Percentiles rank a stretch among this genome's conserved stretches.
Evolutionary conservation across 1,140 invertebrate species (phyloP).

Genomic region (Sitophilus oryzae): DNA sequence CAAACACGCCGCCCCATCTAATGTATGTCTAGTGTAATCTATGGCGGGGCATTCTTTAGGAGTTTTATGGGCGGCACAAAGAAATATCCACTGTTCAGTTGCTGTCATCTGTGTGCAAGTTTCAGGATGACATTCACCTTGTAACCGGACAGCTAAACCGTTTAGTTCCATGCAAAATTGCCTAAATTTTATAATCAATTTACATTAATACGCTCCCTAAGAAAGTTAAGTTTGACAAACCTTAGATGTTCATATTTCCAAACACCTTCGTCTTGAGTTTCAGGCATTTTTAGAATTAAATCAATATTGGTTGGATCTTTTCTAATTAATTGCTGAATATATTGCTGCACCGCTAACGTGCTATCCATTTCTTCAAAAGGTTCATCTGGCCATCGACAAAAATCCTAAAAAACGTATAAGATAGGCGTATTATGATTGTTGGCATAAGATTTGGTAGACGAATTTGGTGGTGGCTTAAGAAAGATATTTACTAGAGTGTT

Average conservation of each 20-base stretch:
- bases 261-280: slow-evolving; percentile 96
- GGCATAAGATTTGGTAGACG: too few relatives aligned
- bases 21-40: slow-evolving; percentile 98
- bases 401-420: slow-evolving; percentile 84
- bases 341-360: slow-evolving; percentile 96
- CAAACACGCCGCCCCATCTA: slow-evolving; percentile 97
- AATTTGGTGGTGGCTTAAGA: too few relatives aligned
- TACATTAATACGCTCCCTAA: not conserved
- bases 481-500: slow-evolving; percentile 2
- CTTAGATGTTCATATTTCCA: slow-evolving; percentile 99
- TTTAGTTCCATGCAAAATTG: slow-evolving; percentile 99
- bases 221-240: slow-evolving; percentile 26
- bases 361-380: slow-evolving; percentile 99
- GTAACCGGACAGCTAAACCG: slow-evolving; percentile 87
- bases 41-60: slow-evolving; percentile 99
- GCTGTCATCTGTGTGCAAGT: slow-evolving; percentile 99
- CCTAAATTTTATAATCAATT: slow-evolving; percentile 45
- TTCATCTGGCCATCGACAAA: slow-evolving; percentile 96
- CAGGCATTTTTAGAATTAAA: slow-evolving; percentile 90
- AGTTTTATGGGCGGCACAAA: slow-evolving; percentile 99
- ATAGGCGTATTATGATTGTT: too few relatives aligned
- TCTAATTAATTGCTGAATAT: slow-evolving; percentile 96
- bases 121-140: slow-evolving; percentile 93
- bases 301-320: slow-evolving; percentile 91
- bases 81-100: slow-evolving; percentile 99